Base-by-base conservation (phyloP, 2,888 invertebrate genomes). In the Ormyrus thymus region DNA sequence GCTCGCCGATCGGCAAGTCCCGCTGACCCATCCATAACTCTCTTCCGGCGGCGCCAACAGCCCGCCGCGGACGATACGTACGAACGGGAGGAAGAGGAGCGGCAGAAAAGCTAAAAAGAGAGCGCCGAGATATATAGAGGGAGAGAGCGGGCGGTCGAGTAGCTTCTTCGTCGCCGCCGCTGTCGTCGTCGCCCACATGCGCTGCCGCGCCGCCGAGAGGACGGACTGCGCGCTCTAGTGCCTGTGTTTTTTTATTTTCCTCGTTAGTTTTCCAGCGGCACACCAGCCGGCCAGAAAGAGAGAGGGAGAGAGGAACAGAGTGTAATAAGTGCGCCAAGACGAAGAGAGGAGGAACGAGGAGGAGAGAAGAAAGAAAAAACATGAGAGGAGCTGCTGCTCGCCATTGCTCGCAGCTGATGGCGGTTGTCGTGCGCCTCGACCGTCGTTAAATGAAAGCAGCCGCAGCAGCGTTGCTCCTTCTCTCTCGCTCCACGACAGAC, bases 331-430 rank as follows among this genome's bases (percentile, higher is more conserved):
- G 59, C 43, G 43, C 66, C 43, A 29, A 29, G 29, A 29, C 29
- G 29, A 29, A 29, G 29, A 29, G n/a, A 48, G 11, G 51, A 51
- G 61, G 51, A 11, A 58, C 50, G 50, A 53, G 50, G 51, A 62
- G 70, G 51, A 43, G 10, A 69, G 50, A 11, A 45, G n/a, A 29
- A 29, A 29, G 53, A 48, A 59, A 70, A 76, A 76, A 76, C 58
- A 76, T 70, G 70, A 71, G 51, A 70, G 59, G 77, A 73, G 15
- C 64, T 59, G 58, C 61, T 66, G 61, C 66, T 77, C 79, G 82
- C 80, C 84, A 86, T 83, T 84, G 79, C 85, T 86, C 87, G 88
- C 88, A 88, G 88, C 88, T 88, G 88, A 88, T 88, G 88, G 88
- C 88, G 86, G 87, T 85, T 86, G 86, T 84, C 43, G 85, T 84